Evolutionary conservation across 2,113 vertebrate species (phyloP).

Genomic region (Chunga burmeisteri): DNA sequence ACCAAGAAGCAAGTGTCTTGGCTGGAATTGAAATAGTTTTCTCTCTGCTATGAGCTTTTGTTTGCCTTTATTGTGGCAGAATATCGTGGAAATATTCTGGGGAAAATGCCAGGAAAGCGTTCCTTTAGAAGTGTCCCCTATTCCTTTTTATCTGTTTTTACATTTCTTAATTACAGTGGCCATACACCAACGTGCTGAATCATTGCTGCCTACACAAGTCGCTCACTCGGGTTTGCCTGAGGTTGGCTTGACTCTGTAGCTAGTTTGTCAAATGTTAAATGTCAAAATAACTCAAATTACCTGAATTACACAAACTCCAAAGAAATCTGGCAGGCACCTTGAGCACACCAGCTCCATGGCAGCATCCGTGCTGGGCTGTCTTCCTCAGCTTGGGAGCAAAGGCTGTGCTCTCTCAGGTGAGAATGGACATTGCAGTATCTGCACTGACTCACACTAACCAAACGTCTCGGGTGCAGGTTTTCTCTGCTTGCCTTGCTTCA

Average conservation of each 20-base stretch:
- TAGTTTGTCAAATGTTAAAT: background rate
- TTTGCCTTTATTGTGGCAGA: background rate
- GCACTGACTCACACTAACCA: too few relatives aligned
- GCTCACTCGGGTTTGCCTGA: rapidly evolving
- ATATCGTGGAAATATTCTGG: background rate
- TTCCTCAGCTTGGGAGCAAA: background rate
- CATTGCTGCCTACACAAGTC: rapidly evolving
- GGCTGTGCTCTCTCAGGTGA: background rate
- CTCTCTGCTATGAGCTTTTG: background rate
- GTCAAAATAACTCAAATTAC: too few relatives aligned
- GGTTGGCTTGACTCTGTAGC: background rate
- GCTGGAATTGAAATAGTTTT: background rate
- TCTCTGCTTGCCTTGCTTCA: background rate
- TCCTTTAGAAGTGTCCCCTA: background rate
- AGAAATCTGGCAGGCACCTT: background rate
- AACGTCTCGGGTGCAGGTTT: background rate
- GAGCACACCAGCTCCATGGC: rapidly evolving
- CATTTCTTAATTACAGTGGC: background rate
- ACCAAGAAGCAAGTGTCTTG: background rate
- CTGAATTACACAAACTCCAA: too few relatives aligned
- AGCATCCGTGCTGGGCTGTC: background rate
- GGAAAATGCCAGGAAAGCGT: background rate
- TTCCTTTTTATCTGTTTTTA: background rate
- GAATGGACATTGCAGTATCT: background rate
- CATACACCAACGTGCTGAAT: rapidly evolving